Evolutionary conservation across 2,113 vertebrate species (phyloP).

Genomic region (Lycaon pictus): DNA sequence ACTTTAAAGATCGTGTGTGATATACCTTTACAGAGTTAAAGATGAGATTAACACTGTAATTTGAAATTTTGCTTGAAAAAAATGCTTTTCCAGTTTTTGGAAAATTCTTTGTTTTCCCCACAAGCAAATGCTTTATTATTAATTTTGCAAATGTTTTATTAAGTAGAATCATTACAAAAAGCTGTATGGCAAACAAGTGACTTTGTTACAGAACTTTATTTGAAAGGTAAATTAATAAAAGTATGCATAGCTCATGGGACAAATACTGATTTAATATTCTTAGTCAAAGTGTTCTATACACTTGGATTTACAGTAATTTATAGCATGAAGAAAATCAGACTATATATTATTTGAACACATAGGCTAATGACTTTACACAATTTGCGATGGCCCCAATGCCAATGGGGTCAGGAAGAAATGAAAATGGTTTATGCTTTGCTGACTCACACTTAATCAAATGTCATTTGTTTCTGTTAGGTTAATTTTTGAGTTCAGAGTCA

Average conservation of each 20-base stretch:
- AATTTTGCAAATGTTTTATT: not conserved
- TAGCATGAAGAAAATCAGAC: not conserved
- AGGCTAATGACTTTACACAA: not conserved
- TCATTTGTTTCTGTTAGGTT: not conserved
- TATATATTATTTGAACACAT: not conserved
- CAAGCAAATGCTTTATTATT: not conserved
- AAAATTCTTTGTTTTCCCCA: not conserved
- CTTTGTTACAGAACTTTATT: not conserved
- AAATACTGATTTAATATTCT: not conserved
- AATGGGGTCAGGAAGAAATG: not conserved
- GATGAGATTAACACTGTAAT: not conserved
- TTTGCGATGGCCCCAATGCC: not conserved
- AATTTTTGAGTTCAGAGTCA: not conserved
- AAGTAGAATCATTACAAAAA: slow-evolving; percentile 10
- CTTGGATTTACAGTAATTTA: not conserved
- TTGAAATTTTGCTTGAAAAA: slow-evolving; percentile 42
- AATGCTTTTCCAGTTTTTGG: not conserved
- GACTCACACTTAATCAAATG: not conserved
- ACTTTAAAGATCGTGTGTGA: not conserved
- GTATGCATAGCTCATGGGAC: not conserved
- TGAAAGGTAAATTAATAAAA: not conserved
- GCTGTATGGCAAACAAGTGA: not conserved
- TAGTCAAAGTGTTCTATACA: not conserved
- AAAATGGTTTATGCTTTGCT: not conserved
- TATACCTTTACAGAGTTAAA: not conserved